These are phyloP conservation scores for Drosophila emarginata DNA, from an alignment of 2,888 invertebrate species.

Conservation along the genomic window DNA sequence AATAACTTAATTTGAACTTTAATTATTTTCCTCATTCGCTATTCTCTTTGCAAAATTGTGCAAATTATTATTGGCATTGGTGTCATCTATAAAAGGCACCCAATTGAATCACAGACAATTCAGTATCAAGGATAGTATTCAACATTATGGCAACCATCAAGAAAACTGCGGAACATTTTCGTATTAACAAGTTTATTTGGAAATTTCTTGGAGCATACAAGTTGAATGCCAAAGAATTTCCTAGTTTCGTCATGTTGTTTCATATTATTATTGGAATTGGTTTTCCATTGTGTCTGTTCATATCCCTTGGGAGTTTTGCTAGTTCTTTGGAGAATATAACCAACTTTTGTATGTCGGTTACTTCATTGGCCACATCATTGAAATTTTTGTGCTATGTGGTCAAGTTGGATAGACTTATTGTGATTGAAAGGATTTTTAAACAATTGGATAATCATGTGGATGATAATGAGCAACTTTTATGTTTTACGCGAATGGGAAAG, in stretches of 20 bases:
- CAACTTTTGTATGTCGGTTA: constrained; percentile 46
- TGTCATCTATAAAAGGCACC: constrained; percentile 37
- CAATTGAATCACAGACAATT: background rate
- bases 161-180: constrained; percentile 34
- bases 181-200: constrained; percentile 35
- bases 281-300: constrained; percentile 17
- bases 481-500: background rate
- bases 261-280: constrained; percentile 10
- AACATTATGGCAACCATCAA: background rate
- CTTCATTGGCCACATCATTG: constrained; percentile 27
- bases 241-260: constrained; percentile 6
- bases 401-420: constrained; percentile 22
- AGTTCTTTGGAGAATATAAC: constrained; percentile 47
- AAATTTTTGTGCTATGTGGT: constrained; percentile 42
- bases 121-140: background rate
- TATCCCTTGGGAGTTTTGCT: constrained; percentile 31
- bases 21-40: background rate
- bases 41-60: background rate
- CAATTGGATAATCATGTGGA: constrained; percentile 35
- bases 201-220: constrained; percentile 38
- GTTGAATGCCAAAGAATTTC: constrained; percentile 28
- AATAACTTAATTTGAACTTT: background rate
- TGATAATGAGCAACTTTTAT: constrained; percentile 9
- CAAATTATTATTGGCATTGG: background rate
- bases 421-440: constrained; percentile 30